Percentiles rank a stretch among this genome's conserved stretches.
Conservation (phyloP, 2,797 vertebrate species). For the Lycodopsis pacificus region DNA sequence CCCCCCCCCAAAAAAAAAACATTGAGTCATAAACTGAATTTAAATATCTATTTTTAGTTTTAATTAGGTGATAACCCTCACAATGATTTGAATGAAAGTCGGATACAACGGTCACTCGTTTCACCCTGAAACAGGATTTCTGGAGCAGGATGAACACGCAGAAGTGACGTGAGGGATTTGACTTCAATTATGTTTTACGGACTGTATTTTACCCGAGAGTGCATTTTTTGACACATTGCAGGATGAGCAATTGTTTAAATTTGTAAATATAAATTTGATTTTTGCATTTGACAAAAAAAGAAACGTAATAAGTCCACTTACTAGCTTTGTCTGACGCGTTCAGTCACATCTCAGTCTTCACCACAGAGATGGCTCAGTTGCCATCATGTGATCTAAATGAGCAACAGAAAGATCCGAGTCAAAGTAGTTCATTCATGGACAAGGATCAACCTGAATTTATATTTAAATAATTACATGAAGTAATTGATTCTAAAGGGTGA, state of each 20-base stretch:
- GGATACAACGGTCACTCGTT: conserved; percentile 1
- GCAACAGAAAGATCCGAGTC: background rate
- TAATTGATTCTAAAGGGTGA: background rate
- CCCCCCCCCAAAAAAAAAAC: too few species aligned
- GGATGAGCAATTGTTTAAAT: background rate
- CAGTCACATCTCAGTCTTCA: background rate
- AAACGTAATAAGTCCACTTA: background rate
- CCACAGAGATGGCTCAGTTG: background rate
- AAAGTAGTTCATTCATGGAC: background rate
- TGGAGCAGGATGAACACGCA: background rate
- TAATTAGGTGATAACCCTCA: conserved; percentile 9
- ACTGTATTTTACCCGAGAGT: background rate
- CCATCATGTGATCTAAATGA: background rate
- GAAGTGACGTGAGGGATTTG: too few species aligned
- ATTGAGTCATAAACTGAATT: background rate
- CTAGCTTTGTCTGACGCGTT: background rate
- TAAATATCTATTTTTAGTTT: conserved; percentile 34
- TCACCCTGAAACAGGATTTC: background rate
- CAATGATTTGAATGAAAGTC: conserved; percentile 22
- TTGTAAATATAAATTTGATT: background rate
- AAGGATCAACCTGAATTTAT: too few species aligned
- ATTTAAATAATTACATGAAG: too few species aligned
- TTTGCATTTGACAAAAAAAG: background rate
- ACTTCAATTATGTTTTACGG: too few species aligned
- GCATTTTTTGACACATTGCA: background rate